These are phyloP conservation scores for Galeopsomyia nigrocyanea DNA, from an alignment of 2,888 invertebrate genomes.

Conservation along the genomic window DNA sequence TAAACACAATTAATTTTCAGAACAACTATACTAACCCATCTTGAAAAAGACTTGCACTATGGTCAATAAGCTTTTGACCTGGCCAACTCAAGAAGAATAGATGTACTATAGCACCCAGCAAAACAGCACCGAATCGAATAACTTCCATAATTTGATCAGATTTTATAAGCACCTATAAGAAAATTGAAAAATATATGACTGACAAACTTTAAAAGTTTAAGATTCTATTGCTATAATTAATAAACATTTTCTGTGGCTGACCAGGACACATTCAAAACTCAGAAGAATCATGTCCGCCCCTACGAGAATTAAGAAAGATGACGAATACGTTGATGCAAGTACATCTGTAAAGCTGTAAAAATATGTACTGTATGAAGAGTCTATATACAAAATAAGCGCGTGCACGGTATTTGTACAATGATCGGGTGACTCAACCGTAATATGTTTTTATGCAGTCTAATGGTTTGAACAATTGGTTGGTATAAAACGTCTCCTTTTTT, in stretches of 20 bases:
- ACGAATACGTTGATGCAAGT: slow-evolving; percentile 15
- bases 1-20: not conserved
- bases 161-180: not conserved
- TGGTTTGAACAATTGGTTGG: not conserved
- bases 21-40: slow-evolving; percentile 14
- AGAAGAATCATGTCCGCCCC: slow-evolving; percentile 2
- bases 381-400: not conserved
- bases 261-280: slow-evolving; percentile 5
- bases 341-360: slow-evolving; percentile 21
- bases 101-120: slow-evolving; percentile 14
- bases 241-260: not conserved
- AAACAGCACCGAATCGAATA: slow-evolving; percentile 2
- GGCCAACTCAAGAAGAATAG: slow-evolving; percentile 26
- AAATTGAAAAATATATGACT: not conserved
- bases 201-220: not conserved
- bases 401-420: not conserved
- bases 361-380: not conserved
- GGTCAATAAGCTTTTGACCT: slow-evolving; percentile 24
- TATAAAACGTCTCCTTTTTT: not conserved
- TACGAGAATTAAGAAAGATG: slow-evolving; percentile 13
- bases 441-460: slow-evolving; percentile 11
- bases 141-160: not conserved
- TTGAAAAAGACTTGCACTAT: slow-evolving; percentile 9
- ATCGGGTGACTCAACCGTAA: slow-evolving; percentile 4
- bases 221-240: not conserved